Base-by-base conservation (phyloP, 2,797 vertebrate species). In the Luscinia megarhynchos region DNA sequence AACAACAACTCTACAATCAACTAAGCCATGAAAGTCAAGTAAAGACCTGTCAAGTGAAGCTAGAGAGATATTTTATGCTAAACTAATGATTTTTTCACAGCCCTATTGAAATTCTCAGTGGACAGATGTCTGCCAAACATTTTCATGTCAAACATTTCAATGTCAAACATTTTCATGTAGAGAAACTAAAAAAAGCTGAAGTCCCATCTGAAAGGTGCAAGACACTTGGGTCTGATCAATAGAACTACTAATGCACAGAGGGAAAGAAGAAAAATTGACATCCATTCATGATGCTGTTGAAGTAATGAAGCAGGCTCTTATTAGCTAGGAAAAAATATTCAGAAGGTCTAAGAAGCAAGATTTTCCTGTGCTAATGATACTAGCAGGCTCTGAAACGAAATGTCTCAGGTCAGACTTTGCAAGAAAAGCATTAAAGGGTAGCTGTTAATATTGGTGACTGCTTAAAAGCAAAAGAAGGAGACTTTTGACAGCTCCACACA, bases 401-500 rank as follows among this genome's bases (percentile, higher is more conserved):
- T 0, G 3, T 75, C n/a, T 84, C 14, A 19, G 32, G 76, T 90
- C 40, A 78, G 55, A 40, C 55, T 81, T 54, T 67, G 54, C 67
- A 91, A 78, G 34, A 27, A 80, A 70, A 70, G 30, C 18, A 40
- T 53, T 69, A 48, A 48, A 80, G 72, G 17, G 7, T n/a, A 62
- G 66, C n/a, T 43, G 14, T 74, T 83, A 85, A 64, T 48, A 26
- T 9, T 73, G 45, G 30, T 57, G 57, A 63, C 86, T 84, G 30
- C 58, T 70, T 54, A 73, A 78, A 80, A 72, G 66, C 38, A 78
- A 67, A 68, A 76, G 54, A 84, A 74, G 38, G 9, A 54, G 43
- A 63, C 74, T 87, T 89, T 38, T 30, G 78, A 75, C 67, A 55
- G 62, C 90, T 94, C 54, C 83, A 84, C 81, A 94, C 20, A 76